Evolutionary conservation across 2,113 vertebrate species (phyloP), one percentile per base, ranked within the genome.

Genomic region (Callionymus lyra): DNA sequence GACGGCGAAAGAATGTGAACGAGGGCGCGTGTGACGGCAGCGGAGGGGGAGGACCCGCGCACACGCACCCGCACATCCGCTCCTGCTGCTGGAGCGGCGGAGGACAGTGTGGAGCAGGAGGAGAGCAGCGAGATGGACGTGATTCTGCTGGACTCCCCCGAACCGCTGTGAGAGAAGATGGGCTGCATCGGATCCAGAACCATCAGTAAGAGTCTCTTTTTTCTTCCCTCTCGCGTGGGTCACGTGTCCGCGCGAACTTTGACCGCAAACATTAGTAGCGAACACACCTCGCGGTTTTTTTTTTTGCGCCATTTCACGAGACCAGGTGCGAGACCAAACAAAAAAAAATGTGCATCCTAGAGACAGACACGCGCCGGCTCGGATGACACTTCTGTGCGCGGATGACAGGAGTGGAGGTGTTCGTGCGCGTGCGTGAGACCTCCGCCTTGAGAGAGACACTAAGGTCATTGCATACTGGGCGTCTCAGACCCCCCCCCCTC

Each of bases 111-210:
- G 42, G 36, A 37, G 27, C 32, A 37, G 51, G 42, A 34, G 42
- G 44, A 44, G 45, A 45, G 37, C 59, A 46, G 38, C 38, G 48
- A 10, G 68, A 77, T 77, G 73, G 74, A 74, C 72, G 54, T 53
- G 49, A 74, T 67, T 68, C 59, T 59, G 74, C 76, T 62, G 46
- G 76, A 70, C 69, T 76, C 74, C 54, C 1, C 51, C 74, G 56
- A 72, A 74, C 76, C 72, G 67, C 63, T 66, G 53, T 82, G 66
- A 81, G 71, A 79, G 77, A 81, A 43, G 78, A 86, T 86, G 85
- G 85, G 85, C 80, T 86, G 85, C 63, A 85, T 86, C 32, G 85
- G 85, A 80, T 86, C 85, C 81, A 73, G 85, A 66, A 83, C 79
- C 17, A 85, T 86, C 74, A 76, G 85, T 86, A 83, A 86, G 83